Evolutionary conservation across 2,113 vertebrate species (phyloP), one percentile per base, ranked within the genome.

Genomic region (Cepphus grylle): DNA sequence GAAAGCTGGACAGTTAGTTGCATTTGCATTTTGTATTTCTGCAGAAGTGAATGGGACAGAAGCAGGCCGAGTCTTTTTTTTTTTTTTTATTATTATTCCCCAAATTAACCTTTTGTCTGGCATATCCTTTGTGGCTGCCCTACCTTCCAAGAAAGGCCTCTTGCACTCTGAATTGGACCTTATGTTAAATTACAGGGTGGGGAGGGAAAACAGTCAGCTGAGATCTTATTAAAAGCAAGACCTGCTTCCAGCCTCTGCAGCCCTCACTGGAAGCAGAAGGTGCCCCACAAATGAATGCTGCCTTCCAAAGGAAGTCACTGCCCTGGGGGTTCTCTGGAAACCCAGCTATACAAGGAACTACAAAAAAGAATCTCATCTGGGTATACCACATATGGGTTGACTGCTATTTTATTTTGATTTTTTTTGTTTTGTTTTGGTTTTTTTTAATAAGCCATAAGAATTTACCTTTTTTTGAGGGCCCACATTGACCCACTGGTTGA

Each of bases 61-160:
- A 85, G 63, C 43, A 73, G 0, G 0, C 12, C 1, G 5, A 26
- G 13, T 9, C 14, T 40, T 61, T 10, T 38, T 30, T 59, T 61
- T 63, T 36, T 45, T n/a, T n/a, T 40, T 40, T 40, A 40, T 40
- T 30, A 15, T 17, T 80, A 77, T 72, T 67, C 42, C 36, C 12
- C 15, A 52, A 66, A 77, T 11, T 4, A 67, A 77, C 26, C 6
- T 6, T 52, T 67, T 80, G 32, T 12, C 32, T 17, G 6, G 40
- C 47, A 34, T n/a, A 55, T 25, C 20, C 8, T 88, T 55, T 56
- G 63, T 38, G 56, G 26, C 52, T 86, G 34, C 11, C 29, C 14
- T n/a, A 32, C 20, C 34, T 58, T 84, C 34, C 52, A 67, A 34
- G 12, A 82, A 86, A 63, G 40, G 8, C 34, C 27, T 47, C 66